Percentiles rank a stretch among this genome's conserved stretches.
Conservation (phyloP, 2,113 vertebrate species). For the Callocephalon fimbriatum region DNA sequence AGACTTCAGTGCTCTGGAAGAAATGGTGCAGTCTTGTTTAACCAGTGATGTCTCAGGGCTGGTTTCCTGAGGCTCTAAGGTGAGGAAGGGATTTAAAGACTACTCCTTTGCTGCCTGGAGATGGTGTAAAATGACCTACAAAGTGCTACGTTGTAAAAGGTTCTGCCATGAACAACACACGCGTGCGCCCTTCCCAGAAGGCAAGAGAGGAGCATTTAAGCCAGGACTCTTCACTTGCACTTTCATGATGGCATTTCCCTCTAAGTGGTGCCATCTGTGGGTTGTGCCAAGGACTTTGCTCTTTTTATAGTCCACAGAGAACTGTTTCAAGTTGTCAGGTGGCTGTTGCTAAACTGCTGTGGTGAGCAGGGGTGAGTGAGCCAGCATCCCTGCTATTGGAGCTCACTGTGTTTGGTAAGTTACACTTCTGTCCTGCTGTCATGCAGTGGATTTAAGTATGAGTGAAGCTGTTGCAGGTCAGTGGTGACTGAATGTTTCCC, state of each 20-base stretch:
- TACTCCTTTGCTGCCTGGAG: background rate
- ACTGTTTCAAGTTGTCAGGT: background rate
- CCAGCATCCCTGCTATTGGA: background rate
- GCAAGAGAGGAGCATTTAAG: background rate
- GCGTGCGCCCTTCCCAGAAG: background rate
- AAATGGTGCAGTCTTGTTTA: background rate
- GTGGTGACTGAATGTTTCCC: background rate
- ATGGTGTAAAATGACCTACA: background rate
- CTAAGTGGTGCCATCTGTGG: background rate
- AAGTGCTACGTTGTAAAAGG: background rate
- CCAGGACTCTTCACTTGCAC: background rate
- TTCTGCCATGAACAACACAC: background rate
- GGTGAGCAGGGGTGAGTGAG: background rate
- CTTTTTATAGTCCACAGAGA: background rate
- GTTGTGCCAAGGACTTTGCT: background rate
- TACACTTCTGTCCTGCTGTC: background rate
- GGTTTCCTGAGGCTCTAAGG: background rate
- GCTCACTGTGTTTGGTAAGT: background rate
- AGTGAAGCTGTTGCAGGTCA: background rate
- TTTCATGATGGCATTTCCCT: background rate
- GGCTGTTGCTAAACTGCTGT: background rate
- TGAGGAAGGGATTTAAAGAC: background rate
- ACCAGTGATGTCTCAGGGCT: background rate
- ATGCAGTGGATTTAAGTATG: background rate
- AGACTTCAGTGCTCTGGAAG: background rate